Evolutionary conservation across 2,888 invertebrate genomes (phyloP), one percentile per base, ranked within the genome.

Genomic region (Penaeus monodon): DNA sequence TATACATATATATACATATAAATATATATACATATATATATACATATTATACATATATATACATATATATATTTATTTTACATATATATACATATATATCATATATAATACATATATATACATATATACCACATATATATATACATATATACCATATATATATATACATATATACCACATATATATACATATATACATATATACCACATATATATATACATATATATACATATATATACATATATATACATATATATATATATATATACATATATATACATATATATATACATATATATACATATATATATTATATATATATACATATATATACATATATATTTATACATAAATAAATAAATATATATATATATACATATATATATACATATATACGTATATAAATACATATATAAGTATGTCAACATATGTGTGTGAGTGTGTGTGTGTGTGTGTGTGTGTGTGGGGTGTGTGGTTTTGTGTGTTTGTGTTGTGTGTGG

Each of bases 21-120:
- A 0, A 73, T n/a, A 73, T 73, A 73, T 0, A 27, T 73, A 73
- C 7, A 27, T 73, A 3, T 6, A 73, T 20, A 73, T 27, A 27
- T 73, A 73, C 7, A 44, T 44, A 38, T 4, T 38, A 38, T 38
- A 38, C 6, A 38, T 6, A 38, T 38, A 38, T 38, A 38, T 38
- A 38, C 6, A 4, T 38, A 38, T 6, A 38, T 38, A 38, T 38
- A 38, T 38, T 4, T 22, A 22, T 22, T 4, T 22, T 73, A 73
- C 24, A 73, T 24, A 73, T 24, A 73, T 73, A 73, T 73, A 73
- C 24, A 73, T 24, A 24, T 73, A 73, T 24, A 73, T 73, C n/a
- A 73, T 73, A 73, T 24, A 73, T 73, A 73, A 73, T 73, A 73
- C 20, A 73, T 73, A 73, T 73, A 73, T 73, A 73, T 73, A 20